Evolutionary conservation across 2,888 invertebrate species (phyloP), one percentile per base, ranked within the genome.

Genomic region (Lamproptera curius): DNA sequence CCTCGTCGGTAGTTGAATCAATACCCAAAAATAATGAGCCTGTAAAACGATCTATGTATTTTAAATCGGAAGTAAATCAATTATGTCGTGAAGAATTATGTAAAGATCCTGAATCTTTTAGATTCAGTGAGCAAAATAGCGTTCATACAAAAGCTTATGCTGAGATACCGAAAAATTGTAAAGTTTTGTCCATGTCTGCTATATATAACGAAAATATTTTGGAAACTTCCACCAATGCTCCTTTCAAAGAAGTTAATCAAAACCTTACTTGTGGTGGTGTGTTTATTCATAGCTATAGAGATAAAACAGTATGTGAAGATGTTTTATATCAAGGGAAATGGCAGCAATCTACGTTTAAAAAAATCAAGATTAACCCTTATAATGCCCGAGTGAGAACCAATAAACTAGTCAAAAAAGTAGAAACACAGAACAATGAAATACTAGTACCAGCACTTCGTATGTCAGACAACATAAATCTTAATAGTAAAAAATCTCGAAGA

Each of bases 251-350:
- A 39, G 39, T 58, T 34, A 60, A 57, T 3, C 62, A 67, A 2
- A 76, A 61, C 52, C 56, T 87, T 33, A 65, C 70, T 43, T 73
- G 66, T 56, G 83, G 83, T 31, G 80, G 76, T 16, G 67, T 83
- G 14, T 71, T 80, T 55, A 65, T 86, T n/a, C 78, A 85, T 49
- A 84, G 84, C 57, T 86, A 73, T 47, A 80, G 62, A 59, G 71
- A 81, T 34, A 76, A 64, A 57, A 61, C 70, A 53, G 52, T 62
- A 9, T 77, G 70, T 16, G 77, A 84, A 59, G 86, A 87, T 57
- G 66, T 86, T 16, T 59, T 85, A n/a, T 87, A 67, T 54, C 84
- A 82, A 65, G 85, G 86, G 38, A 66, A 77, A 46, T 86, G 85
- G 86, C 76, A 82, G 55, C 62, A 58, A 40, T 57, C 59, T 28